Conservation (phyloP, 2,113 vertebrate species). For the Ptychochromis oligacanthus region DNA sequence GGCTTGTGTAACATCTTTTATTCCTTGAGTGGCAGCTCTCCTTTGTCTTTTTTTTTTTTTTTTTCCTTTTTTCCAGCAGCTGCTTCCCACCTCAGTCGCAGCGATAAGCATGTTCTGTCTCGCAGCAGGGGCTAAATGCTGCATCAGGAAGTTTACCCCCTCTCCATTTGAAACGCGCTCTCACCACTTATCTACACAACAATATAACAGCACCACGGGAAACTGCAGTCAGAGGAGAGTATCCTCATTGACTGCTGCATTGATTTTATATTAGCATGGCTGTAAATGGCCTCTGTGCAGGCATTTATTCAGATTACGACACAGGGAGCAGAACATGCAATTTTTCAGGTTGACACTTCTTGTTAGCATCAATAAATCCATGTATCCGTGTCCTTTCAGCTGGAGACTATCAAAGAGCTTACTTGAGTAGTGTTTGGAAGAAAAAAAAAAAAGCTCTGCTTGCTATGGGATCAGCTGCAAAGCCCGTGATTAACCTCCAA, state of each 20-base stretch:
- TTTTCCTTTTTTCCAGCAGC: conserved; percentile 17
- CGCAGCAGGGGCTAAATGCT: conserved; percentile 43
- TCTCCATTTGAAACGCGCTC: conserved; percentile 10
- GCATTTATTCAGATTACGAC: conserved; percentile 14
- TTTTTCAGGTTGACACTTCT: conserved; percentile 8
- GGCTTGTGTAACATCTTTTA: conserved; percentile 68
- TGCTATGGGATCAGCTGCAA: not conserved
- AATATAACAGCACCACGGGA: conserved; percentile 17
- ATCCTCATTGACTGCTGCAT: conserved; percentile 36
- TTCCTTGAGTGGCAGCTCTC: conserved; percentile 61
- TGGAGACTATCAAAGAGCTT: not conserved
- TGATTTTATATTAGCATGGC: conserved; percentile 53
- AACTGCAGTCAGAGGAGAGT: not conserved
- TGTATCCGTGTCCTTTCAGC: conserved; percentile 2
- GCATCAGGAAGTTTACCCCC: conserved; percentile 60
- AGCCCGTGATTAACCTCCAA: conserved; percentile 20
- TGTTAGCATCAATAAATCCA: conserved; percentile 6
- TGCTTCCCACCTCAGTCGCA: conserved; percentile 38
- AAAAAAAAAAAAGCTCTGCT: not conserved
- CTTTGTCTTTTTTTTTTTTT: conserved; percentile 15
- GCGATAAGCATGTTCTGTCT: conserved; percentile 47
- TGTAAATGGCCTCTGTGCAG: not conserved
- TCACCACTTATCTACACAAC: conserved; percentile 29
- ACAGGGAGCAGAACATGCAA: not conserved
- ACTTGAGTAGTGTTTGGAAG: not conserved